These are phyloP conservation scores for Pseudococcus viburni DNA, from an alignment of 2,888 invertebrate species.

Conservation along the genomic window DNA sequence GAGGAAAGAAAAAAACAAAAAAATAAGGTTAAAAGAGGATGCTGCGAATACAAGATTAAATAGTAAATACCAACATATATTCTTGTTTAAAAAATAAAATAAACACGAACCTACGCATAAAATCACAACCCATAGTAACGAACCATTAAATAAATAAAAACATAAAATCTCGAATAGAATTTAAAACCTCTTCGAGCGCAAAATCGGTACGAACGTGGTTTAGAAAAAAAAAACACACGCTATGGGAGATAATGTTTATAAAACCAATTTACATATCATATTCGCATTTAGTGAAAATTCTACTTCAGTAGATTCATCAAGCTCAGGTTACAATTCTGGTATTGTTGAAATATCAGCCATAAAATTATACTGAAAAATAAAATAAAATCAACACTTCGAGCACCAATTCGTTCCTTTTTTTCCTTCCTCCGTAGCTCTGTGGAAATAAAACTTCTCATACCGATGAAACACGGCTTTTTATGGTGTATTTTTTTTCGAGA, in stretches of 20 bases:
- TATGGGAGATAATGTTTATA: neutral
- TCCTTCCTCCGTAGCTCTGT: no score
- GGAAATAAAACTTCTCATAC: neutral
- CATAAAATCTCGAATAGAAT: conserved; percentile 23
- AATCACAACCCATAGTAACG: neutral
- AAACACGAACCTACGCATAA: conserved; percentile 1
- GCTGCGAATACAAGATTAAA: neutral
- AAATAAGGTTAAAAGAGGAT: neutral
- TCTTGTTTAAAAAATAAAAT: neutral
- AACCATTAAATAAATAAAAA: conserved; percentile 27
- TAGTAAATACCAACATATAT: neutral
- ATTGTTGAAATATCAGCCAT: neutral
- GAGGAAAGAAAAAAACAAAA: neutral
- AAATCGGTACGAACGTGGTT: neutral
- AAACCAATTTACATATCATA: conserved; percentile 23
- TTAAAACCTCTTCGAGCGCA: conserved; percentile 8
- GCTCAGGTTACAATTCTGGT: neutral
- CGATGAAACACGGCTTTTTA: no score
- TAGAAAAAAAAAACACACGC: neutral
- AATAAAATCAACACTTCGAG: neutral
- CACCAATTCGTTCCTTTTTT: neutral
- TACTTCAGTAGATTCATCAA: neutral
- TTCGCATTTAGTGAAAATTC: neutral
- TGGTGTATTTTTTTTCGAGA: no score
- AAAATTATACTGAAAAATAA: neutral